phyloP scores from a whole-genome alignment of 2,888 invertebrate genomes.

The Mactromeris polynyma region DNA sequence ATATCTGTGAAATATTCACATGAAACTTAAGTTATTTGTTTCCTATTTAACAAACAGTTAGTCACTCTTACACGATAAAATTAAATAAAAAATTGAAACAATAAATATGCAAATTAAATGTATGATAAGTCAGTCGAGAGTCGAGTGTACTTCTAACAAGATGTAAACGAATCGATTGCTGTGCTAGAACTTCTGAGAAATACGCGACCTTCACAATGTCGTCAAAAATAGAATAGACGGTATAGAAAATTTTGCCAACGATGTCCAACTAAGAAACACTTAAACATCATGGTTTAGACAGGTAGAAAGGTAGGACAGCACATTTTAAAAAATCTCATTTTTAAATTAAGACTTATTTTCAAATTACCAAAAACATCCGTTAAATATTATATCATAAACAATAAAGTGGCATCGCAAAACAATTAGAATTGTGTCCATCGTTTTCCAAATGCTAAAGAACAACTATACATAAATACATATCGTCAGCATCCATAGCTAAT shows the following conservation, averaged over 20 bases:
- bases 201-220: not conserved
- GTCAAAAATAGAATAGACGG: not conserved
- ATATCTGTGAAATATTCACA: slow-evolving; percentile 1
- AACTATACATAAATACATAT: no score
- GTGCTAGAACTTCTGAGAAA: not conserved
- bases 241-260: not conserved
- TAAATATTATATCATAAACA: no score
- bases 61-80: not conserved
- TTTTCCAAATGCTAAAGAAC: no score
- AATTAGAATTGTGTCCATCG: no score
- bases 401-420: no score
- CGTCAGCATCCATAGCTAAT: no score
- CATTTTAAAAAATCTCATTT: no score
- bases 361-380: no score
- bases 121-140: not conserved
- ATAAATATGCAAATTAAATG: not conserved
- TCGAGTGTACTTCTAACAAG: not conserved
- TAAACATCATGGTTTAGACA: no score
- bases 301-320: no score
- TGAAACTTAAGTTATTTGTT: not conserved
- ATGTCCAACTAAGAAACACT: no score
- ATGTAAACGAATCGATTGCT: not conserved
- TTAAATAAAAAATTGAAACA: not conserved
- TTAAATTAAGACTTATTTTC: no score
- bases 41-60: not conserved